Percentiles rank a stretch among this genome's conserved stretches.
Conservation (phyloP, 2,888 invertebrate species). For the Fissipunctia ypsillon region DNA sequence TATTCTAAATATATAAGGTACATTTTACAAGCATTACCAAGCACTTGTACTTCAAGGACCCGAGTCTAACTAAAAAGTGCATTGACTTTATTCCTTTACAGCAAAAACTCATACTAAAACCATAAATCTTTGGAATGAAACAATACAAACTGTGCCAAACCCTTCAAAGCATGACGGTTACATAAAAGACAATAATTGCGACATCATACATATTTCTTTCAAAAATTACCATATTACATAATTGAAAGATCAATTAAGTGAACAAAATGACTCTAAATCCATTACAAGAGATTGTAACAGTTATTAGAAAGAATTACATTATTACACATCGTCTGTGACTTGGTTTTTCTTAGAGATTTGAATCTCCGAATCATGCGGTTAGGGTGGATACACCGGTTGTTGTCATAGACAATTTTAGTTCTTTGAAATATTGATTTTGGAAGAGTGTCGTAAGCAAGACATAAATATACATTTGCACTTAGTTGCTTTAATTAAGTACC, state of each 20-base stretch:
- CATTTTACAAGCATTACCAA: background rate
- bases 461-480: too few species aligned
- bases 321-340: constrained; percentile 27
- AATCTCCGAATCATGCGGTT: constrained; percentile 46
- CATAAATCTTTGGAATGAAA: constrained; percentile 2
- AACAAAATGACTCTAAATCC: constrained; percentile 50
- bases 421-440: too few species aligned
- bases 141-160: constrained; percentile 13
- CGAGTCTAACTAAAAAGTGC: background rate
- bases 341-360: constrained; percentile 56
- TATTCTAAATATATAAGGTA: background rate
- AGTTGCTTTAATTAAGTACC: background rate
- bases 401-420: background rate
- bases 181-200: constrained; percentile 39
- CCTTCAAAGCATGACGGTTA: constrained; percentile 51
- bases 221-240: constrained; percentile 63
- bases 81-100: background rate
- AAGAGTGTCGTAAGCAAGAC: too few species aligned
- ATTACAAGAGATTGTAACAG: constrained; percentile 59
- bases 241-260: constrained; percentile 61
- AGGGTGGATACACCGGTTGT: constrained; percentile 28
- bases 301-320: constrained; percentile 59
- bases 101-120: background rate
- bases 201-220: constrained; percentile 33
- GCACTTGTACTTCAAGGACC: background rate